Conservation (phyloP, 2,113 vertebrate species). For the Boulengeromyrus knoepffleri region DNA sequence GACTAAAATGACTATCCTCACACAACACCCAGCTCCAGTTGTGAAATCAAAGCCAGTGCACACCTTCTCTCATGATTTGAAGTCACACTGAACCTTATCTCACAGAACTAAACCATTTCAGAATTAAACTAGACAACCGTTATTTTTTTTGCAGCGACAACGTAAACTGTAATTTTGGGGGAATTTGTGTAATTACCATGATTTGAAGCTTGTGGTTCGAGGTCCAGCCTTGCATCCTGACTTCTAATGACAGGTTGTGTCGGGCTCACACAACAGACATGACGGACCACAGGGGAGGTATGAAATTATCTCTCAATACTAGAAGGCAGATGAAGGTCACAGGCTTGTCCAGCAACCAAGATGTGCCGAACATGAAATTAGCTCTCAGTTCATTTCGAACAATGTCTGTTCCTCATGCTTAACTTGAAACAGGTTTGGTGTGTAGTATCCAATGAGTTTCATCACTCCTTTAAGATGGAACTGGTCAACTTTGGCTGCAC, state of each 20-base stretch:
- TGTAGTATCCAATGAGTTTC: neutral
- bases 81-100: neutral
- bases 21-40: neutral
- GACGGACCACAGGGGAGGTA: neutral
- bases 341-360: neutral
- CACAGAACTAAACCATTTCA: neutral
- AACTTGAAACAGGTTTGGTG: neutral
- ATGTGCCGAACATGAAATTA: neutral
- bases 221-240: neutral
- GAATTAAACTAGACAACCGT: neutral
- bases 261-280: constrained; percentile 1
- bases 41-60: neutral
- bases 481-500: neutral
- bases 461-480: neutral
- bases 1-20: neutral
- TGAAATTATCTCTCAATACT: neutral
- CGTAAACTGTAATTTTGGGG: neutral
- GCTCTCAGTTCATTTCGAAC: neutral
- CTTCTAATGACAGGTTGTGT: constrained; percentile 12
- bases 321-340: neutral
- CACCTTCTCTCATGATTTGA: neutral
- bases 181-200: constrained; percentile 8
- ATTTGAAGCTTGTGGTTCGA: constrained; percentile 13
- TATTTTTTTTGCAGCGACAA: neutral
- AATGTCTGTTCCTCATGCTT: neutral